These are phyloP conservation scores for Cydia strobilella DNA, from an alignment of 1,140 invertebrate genomes.

Conservation along the genomic window DNA sequence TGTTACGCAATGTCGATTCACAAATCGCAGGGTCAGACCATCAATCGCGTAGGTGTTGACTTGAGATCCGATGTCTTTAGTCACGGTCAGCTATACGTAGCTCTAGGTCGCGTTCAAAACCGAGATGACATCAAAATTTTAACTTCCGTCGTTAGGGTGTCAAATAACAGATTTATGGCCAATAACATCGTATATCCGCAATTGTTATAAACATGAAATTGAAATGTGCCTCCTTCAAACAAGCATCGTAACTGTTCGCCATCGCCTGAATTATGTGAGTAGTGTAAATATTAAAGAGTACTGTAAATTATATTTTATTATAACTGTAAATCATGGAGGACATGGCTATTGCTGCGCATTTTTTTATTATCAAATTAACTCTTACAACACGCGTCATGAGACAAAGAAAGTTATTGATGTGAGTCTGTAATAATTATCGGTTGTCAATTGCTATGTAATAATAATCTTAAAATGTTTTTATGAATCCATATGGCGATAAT, in stretches of 20 bases:
- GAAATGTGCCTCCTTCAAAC: neutral
- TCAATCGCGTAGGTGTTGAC: slow-evolving; percentile 22
- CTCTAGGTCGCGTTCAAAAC: slow-evolving; percentile 11
- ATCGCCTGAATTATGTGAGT: neutral
- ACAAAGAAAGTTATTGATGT: no score
- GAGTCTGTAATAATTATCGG: no score
- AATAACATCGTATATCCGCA: slow-evolving; percentile 5
- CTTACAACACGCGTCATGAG: no score
- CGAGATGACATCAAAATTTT: neutral
- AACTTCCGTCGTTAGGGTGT: neutral
- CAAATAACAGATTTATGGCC: neutral
- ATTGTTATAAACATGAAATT: neutral
- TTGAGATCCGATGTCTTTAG: slow-evolving; percentile 13
- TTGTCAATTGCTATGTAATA: no score
- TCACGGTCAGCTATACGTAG: slow-evolving; percentile 29
- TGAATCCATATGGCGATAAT: no score
- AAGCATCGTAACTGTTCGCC: slow-evolving; percentile 2
- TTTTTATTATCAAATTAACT: no score
- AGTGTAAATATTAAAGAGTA: slow-evolving; percentile 6
- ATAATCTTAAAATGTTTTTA: no score
- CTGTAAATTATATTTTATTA: neutral
- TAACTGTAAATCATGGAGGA: no score
- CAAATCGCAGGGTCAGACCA: slow-evolving; percentile 27
- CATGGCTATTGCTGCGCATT: no score
- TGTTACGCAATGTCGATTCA: slow-evolving; percentile 31